Evolutionary conservation across 1,140 invertebrate species (phyloP), one percentile per base, ranked within the genome.

Genomic region (Melitaea cinxia): DNA sequence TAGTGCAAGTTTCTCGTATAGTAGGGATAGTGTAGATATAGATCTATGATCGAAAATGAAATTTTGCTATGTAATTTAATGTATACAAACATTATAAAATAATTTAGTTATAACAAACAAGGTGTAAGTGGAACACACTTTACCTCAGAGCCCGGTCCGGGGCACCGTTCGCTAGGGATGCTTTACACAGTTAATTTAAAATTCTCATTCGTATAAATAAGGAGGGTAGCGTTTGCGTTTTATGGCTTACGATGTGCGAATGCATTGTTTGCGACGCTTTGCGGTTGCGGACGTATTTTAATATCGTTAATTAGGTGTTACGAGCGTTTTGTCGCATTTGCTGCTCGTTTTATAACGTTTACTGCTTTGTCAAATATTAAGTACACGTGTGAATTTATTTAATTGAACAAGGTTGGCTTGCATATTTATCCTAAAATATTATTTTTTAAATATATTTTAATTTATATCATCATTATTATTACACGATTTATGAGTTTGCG

Each of bases 131-230:
- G 79, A 85, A 73, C 66, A 64, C 0, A 65, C 17, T 45, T 50
- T 64, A 75, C 61, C 70, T 75, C 68, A 39, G 50, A 47, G 45
- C 63, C 21, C 58, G 65, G 56, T 42, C 1, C 65, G 64, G 78
- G 78, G 70, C 73, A 73, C 72, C 65, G 71, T 72, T 72, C 73
- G 70, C 63, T 62, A 75, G 83, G 82, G 83, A 78, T 76, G 80
- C 76, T 83, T 81, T 86, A 89, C 83, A 77, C 82, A 86, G 85
- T 89, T 89, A 89, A 89, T 89, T 89, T 89, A 87, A 89, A 89
- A 89, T 89, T 83, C 83, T 85, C 86, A 85, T 82, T 83, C 77
- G 82, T 83, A 89, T 85, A 88, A 89, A 89, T 85, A 85, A 85
- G 85, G 83, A 80, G 85, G 83, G 83, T 88, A 86, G 63, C 86